Percentiles rank a stretch among this genome's conserved stretches.
Evolutionary conservation across 2,113 vertebrate species (phyloP).

Genomic region (Circaetus cinerascens): DNA sequence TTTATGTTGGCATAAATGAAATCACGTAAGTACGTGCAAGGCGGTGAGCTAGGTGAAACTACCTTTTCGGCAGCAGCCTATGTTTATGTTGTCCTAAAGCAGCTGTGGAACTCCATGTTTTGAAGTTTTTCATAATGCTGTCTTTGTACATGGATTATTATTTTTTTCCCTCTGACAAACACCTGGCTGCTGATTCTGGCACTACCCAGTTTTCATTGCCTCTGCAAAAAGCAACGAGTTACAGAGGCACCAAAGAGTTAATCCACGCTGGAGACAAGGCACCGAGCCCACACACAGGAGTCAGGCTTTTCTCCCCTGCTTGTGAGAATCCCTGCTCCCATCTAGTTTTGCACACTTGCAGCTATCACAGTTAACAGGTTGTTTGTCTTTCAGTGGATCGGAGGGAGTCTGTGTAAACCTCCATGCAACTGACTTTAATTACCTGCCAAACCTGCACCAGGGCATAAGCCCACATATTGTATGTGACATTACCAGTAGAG

Average conservation of each 20-base stretch:
- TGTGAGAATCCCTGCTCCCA: not conserved
- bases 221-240: not conserved
- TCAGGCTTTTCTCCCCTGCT: not conserved
- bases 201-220: not conserved
- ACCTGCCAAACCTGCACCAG: constrained; percentile 39
- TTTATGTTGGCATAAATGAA: not conserved
- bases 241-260: not conserved
- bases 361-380: constrained; percentile 32
- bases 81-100: not conserved
- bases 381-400: constrained; percentile 4
- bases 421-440: constrained; percentile 43
- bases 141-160: not conserved
- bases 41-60: not conserved
- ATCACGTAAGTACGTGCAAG: not conserved
- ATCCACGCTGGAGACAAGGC: not conserved
- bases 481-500: constrained; percentile 59
- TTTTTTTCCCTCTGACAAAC: not conserved
- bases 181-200: not conserved
- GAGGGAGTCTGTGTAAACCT: constrained; percentile 44
- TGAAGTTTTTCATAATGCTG: not conserved
- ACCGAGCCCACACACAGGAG: not conserved
- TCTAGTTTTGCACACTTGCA: not conserved
- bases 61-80: not conserved
- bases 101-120: not conserved
- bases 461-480: constrained; percentile 17